A percentile compares a stretch with the other conserved stretches of the same genome.
These are phyloP conservation scores for Zosterops borbonicus DNA, from an alignment of 2,113 vertebrate genomes.

Conservation along the genomic window DNA sequence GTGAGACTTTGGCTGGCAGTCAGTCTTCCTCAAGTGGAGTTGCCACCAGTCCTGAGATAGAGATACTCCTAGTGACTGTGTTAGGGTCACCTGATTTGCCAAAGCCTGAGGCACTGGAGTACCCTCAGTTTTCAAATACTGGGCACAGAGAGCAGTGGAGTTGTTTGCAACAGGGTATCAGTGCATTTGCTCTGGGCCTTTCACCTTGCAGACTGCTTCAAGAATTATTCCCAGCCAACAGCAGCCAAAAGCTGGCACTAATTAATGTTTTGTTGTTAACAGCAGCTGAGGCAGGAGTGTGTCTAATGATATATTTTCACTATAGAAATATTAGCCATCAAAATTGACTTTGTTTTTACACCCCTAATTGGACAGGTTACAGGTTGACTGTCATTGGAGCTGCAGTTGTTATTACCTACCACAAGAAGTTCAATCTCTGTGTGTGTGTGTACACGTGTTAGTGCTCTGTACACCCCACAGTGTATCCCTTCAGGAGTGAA, in stretches of 20 bases:
- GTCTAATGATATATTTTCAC: background rate
- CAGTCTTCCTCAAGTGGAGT: background rate
- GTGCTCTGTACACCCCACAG: accelerated
- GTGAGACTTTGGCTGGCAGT: background rate
- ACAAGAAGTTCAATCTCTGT: background rate
- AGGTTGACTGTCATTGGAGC: background rate
- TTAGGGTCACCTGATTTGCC: background rate
- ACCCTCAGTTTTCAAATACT: background rate
- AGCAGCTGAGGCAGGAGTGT: background rate
- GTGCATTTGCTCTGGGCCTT: background rate
- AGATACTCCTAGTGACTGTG: background rate
- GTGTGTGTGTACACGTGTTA: background rate
- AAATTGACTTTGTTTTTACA: background rate
- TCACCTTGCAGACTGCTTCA: background rate
- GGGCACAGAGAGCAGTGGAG: background rate
- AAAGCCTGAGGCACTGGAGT: background rate
- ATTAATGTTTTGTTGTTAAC: background rate
- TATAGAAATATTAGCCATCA: background rate
- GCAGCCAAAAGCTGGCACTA: background rate
- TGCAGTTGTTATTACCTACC: background rate
- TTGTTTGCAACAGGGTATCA: background rate
- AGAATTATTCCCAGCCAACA: background rate
- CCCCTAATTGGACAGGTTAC: background rate
- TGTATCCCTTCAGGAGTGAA: background rate
- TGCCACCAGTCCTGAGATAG: background rate